These are phyloP conservation scores for Agrilus planipennis DNA, from an alignment of 1,140 invertebrate genomes.

Conservation along the genomic window DNA sequence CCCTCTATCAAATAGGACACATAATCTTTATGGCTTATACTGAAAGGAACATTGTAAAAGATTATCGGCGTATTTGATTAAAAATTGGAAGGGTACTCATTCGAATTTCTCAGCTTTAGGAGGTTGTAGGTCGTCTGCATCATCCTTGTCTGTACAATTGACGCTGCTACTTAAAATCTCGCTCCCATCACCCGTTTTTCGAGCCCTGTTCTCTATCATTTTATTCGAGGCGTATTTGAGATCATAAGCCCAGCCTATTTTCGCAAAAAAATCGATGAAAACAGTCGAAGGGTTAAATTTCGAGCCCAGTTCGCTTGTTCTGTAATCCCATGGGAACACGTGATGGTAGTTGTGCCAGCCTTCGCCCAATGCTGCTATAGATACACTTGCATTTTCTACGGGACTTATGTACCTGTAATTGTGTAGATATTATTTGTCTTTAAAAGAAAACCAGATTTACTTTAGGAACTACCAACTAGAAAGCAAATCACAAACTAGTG, in stretches of 20 bases:
- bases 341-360: constrained; percentile 96
- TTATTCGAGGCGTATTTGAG: constrained; percentile 48
- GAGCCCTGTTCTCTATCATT: constrained; percentile 49
- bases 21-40: too few species aligned
- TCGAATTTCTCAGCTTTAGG: not conserved
- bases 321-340: constrained; percentile 80
- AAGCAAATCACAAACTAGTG: too few species aligned
- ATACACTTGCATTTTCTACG: constrained; percentile 57
- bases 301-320: constrained; percentile 66
- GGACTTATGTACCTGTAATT: constrained; percentile 57
- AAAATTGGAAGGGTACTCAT: too few species aligned
- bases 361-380: constrained; percentile 61
- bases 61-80: too few species aligned
- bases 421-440: too few species aligned
- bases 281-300: constrained; percentile 54
- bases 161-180: too few species aligned
- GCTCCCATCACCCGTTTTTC: constrained; percentile 53
- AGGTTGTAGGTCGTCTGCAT: not conserved
- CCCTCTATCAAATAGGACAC: too few species aligned
- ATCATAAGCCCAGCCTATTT: constrained; percentile 63
- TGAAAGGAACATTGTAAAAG: too few species aligned
- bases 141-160: not conserved
- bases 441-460: too few species aligned
- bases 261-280: constrained; percentile 60
- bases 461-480: too few species aligned